Conservation (phyloP, 2,888 invertebrate species). For the Acutogordius australiensis region DNA sequence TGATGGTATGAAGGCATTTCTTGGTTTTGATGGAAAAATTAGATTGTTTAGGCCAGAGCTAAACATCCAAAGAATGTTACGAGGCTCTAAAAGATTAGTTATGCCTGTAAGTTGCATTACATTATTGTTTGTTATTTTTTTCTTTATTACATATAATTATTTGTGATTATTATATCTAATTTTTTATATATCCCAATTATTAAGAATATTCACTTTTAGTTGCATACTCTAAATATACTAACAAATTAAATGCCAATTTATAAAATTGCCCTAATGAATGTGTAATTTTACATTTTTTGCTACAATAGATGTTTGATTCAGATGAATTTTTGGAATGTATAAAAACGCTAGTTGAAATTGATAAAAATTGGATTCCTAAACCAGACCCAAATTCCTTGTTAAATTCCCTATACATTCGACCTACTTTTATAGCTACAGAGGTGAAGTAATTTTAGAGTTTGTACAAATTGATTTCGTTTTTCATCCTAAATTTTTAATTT, state of each 20-base stretch:
- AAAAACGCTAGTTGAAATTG: conserved; percentile 51
- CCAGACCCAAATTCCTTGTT: conserved; percentile 34
- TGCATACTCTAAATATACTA: no score
- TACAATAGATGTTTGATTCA: conserved; percentile 40
- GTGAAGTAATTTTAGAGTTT: no score
- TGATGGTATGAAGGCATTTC: conserved; percentile 88
- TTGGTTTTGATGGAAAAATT: conserved; percentile 63
- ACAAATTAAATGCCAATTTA: no score
- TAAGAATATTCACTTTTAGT: no score
- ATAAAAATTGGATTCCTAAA: conserved; percentile 90
- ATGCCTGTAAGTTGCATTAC: conserved; percentile 48
- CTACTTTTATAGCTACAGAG: conserved; percentile 80
- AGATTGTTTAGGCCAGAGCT: conserved; percentile 71
- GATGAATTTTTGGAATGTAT: conserved; percentile 56
- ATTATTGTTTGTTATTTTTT: no score
- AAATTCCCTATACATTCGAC: conserved; percentile 61
- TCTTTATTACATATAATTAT: no score
- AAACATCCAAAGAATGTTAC: conserved; percentile 72
- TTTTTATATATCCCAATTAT: no score
- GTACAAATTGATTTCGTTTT: no score
- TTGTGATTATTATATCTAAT: no score
- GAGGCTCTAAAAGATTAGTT: conserved; percentile 49
- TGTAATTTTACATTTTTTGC: neutral
- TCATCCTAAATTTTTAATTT: no score
- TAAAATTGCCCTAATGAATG: no score